phyloP scores from a whole-genome alignment of 2,888 invertebrate genomes.

The Notodonta ziczac region DNA sequence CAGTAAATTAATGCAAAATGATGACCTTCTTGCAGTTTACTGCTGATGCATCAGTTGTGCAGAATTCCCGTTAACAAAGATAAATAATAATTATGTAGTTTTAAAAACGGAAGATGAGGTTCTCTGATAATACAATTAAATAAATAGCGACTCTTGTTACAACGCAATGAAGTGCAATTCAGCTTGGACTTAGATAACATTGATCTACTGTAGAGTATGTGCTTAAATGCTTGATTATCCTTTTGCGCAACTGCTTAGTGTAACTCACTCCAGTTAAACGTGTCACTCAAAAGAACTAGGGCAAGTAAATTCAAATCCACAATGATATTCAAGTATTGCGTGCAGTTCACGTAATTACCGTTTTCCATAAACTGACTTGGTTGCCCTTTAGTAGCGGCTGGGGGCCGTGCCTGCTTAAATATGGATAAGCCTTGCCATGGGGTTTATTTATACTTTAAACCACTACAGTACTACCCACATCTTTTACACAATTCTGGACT shows the following conservation, averaged over 20 bases:
- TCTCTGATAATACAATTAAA: too few species aligned
- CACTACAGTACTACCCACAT: neutral
- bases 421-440: constrained; percentile 18
- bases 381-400: constrained; percentile 21
- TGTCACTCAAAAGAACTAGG: neutral
- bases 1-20: too few species aligned
- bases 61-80: too few species aligned
- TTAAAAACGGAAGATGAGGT: too few species aligned
- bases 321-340: constrained; percentile 28
- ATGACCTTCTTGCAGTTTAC: too few species aligned
- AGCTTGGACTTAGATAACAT: too few species aligned
- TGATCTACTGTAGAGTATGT: too few species aligned
- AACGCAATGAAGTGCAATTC: too few species aligned
- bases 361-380: constrained; percentile 19
- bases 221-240: too few species aligned
- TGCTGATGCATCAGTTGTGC: too few species aligned
- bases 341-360: constrained; percentile 23
- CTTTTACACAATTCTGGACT: neutral
- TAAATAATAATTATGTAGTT: too few species aligned
- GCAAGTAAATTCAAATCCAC: neutral
- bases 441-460: constrained; percentile 5
- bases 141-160: too few species aligned
- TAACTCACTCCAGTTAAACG: neutral
- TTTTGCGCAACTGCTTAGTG: neutral
- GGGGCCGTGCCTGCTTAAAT: constrained; percentile 24